Evolutionary conservation across 2,113 vertebrate genomes (phyloP).

Genomic region (Genyomyrus donnyi): DNA sequence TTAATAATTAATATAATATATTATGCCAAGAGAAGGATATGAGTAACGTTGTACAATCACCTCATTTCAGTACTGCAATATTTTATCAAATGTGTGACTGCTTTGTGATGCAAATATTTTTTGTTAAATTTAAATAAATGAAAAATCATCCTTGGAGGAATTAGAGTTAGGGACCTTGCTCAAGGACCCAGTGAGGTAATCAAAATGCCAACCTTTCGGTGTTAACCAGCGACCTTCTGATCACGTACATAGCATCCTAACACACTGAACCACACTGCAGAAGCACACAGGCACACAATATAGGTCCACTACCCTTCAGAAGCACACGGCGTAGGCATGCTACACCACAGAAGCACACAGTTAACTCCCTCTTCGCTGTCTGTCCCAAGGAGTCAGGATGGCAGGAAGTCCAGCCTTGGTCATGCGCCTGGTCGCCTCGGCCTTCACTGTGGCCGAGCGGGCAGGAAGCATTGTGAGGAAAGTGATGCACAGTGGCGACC

Average conservation of each 20-base stretch:
- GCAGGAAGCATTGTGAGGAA: constrained; percentile 76
- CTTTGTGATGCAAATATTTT: too few relatives aligned
- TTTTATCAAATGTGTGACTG: too few relatives aligned
- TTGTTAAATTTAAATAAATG: too few relatives aligned
- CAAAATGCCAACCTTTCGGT: not conserved
- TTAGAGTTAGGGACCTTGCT: not conserved
- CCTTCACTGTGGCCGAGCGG: constrained; percentile 75
- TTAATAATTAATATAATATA: too few relatives aligned
- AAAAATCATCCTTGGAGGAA: too few relatives aligned
- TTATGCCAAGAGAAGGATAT: too few relatives aligned
- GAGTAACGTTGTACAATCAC: too few relatives aligned
- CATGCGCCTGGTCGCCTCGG: constrained; percentile 82
- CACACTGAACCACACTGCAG: not conserved
- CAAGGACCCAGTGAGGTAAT: not conserved
- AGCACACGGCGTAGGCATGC: too few relatives aligned
- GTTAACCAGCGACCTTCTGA: not conserved
- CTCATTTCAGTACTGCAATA: too few relatives aligned
- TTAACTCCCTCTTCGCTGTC: not conserved
- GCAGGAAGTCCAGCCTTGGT: constrained; percentile 67
- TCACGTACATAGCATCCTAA: not conserved
- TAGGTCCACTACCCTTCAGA: too few relatives aligned
- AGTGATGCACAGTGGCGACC: constrained; percentile 79
- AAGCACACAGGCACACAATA: not conserved
- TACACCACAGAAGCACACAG: not conserved
- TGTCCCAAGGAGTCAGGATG: constrained; percentile 59